These are phyloP conservation scores for Megathymus violae DNA, from an alignment of 1,140 invertebrate species.

Conservation along the genomic window DNA sequence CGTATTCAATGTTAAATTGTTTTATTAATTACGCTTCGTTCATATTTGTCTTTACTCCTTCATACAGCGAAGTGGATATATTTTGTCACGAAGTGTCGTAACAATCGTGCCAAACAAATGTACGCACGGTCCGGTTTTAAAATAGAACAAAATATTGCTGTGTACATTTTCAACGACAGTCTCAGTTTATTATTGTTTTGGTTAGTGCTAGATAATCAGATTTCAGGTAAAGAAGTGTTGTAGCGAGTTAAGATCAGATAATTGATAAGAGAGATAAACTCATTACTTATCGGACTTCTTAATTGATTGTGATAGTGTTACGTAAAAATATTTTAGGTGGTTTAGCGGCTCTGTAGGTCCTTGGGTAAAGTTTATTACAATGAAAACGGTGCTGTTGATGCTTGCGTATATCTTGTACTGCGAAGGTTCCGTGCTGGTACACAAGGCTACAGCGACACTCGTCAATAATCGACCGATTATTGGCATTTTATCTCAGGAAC, in stretches of 20 bases:
- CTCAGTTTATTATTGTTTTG: slow-evolving; percentile 41
- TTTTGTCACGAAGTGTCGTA: no score
- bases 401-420: slow-evolving; percentile 55
- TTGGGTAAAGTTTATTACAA: slow-evolving; percentile 45
- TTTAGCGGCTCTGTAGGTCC: slow-evolving; percentile 35
- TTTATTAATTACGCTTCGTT: no score
- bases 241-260: slow-evolving; percentile 9
- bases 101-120: slow-evolving; percentile 6
- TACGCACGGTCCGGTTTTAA: slow-evolving; percentile 5
- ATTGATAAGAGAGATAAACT: slow-evolving; percentile 32
- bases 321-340: slow-evolving; percentile 49
- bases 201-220: slow-evolving; percentile 34
- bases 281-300: slow-evolving; percentile 14
- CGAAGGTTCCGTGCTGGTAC: slow-evolving; percentile 49
- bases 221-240: not conserved
- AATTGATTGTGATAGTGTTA: slow-evolving; percentile 26
- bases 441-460: slow-evolving; percentile 15
- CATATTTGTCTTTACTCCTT: no score
- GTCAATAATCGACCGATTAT: slow-evolving; percentile 83
- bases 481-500: slow-evolving; percentile 88
- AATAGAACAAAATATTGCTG: slow-evolving; percentile 38
- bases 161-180: slow-evolving; percentile 45
- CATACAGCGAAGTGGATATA: no score
- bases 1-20: no score
- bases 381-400: slow-evolving; percentile 54